Percentiles rank a stretch among this genome's conserved stretches.
Evolutionary conservation across 2,888 invertebrate genomes (phyloP).

Genomic region (Volucella inanis): DNA sequence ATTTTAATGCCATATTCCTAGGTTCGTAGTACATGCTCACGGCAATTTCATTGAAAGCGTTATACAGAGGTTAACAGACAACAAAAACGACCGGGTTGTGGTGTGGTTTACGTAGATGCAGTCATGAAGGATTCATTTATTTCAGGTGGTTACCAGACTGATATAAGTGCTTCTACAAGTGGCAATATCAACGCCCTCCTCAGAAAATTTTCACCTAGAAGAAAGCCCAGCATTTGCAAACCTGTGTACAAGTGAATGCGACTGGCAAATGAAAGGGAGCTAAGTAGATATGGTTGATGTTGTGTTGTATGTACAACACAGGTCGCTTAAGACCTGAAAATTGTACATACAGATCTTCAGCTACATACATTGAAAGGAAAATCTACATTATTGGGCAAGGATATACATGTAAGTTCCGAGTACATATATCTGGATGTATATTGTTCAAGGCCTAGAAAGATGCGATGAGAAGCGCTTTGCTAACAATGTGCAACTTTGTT

Average conservation of each 20-base stretch:
- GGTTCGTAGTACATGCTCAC: conserved; percentile 33
- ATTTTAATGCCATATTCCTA: conserved; percentile 64
- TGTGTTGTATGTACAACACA: conserved; percentile 11
- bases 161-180: conserved; percentile 50
- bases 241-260: conserved; percentile 24
- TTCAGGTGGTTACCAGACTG: conserved; percentile 55
- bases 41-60: conserved; percentile 40
- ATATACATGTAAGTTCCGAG: not conserved
- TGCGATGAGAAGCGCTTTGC: conserved; percentile 52
- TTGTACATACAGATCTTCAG: not conserved
- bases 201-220: conserved; percentile 33
- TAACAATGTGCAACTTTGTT: conserved; percentile 48
- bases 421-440: too few species aligned
- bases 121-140: conserved; percentile 53
- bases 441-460: conserved; percentile 33
- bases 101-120: conserved; percentile 3
- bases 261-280: conserved; percentile 23
- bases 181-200: conserved; percentile 40
- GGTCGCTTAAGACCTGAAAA: conserved; percentile 44
- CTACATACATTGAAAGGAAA: conserved; percentile 36
- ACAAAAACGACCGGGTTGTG: not conserved
- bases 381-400: conserved; percentile 20
- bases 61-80: conserved; percentile 16
- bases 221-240: conserved; percentile 17
- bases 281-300: conserved; percentile 38